Conservation (phyloP, 2,113 vertebrate genomes). For the Oreotrochilus melanogaster region DNA sequence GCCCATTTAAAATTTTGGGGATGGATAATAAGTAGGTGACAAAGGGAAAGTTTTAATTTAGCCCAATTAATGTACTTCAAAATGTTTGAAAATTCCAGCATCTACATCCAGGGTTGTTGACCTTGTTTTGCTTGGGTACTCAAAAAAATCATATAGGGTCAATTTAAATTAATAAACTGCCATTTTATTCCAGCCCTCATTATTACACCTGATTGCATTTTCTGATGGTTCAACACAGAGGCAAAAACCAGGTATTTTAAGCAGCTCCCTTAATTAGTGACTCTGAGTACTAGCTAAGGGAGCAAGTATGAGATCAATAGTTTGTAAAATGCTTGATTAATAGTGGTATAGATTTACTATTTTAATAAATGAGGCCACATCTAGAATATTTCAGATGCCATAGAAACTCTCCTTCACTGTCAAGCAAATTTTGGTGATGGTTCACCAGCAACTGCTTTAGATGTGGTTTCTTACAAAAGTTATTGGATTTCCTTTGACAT, state of each 20-base stretch:
- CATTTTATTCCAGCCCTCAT: background rate
- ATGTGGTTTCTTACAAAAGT: background rate
- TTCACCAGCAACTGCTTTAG: background rate
- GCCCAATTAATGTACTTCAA: background rate
- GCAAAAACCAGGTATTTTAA: background rate
- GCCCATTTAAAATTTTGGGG: background rate
- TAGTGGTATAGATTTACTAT: slow-evolving; percentile 20
- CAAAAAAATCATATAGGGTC: background rate
- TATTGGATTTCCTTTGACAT: background rate
- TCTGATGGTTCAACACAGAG: background rate
- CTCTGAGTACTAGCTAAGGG: slow-evolving; percentile 5
- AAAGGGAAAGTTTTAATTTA: background rate
- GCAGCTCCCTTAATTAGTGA: slow-evolving; percentile 25
- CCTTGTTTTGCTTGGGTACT: slow-evolving; percentile 6
- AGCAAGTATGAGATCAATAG: background rate
- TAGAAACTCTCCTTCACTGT: background rate
- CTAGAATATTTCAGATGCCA: slow-evolving; percentile 12
- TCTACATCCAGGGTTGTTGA: background rate
- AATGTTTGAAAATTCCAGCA: background rate
- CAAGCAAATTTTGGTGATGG: background rate
- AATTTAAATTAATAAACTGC: background rate
- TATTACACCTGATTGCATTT: background rate
- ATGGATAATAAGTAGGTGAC: background rate
- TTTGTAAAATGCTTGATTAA: slow-evolving; percentile 8
- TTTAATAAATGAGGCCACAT: slow-evolving; percentile 45